Percentiles rank a stretch among this genome's conserved stretches.
Evolutionary conservation across 2,888 invertebrate species (phyloP).

Genomic region (Sialis lutaria): DNA sequence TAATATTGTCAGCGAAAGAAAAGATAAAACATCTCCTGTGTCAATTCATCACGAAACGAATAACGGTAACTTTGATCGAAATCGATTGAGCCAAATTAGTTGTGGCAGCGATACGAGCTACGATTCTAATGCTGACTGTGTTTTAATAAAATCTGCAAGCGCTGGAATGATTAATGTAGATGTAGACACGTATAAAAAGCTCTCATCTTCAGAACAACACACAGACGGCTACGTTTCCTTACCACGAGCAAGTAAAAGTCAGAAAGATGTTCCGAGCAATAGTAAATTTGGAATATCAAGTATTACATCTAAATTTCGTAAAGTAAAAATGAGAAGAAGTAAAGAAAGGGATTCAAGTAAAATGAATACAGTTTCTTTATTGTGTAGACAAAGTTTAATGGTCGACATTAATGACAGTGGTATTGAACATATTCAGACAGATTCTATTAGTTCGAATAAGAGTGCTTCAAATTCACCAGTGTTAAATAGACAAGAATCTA

Average conservation of each 20-base stretch:
- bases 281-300: conserved; percentile 31
- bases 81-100: conserved; percentile 39
- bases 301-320: conserved; percentile 40
- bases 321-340: conserved; percentile 30
- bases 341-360: conserved; percentile 21
- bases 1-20: background rate
- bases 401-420: conserved; percentile 32
- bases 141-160: conserved; percentile 53
- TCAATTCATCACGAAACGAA: background rate
- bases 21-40: background rate
- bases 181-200: conserved; percentile 37
- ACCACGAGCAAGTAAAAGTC: conserved; percentile 23
- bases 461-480: conserved; percentile 13
- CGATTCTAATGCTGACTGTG: conserved; percentile 23
- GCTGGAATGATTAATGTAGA: conserved; percentile 63
- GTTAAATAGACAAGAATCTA: conserved; percentile 13
- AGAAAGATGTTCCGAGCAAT: conserved; percentile 19
- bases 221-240: conserved; percentile 32
- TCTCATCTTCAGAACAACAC: conserved; percentile 26
- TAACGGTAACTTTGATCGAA: conserved; percentile 11
- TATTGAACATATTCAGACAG: conserved; percentile 5
- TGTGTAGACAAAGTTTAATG: conserved; percentile 59
- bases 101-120: conserved; percentile 39
- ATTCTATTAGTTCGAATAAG: conserved; percentile 8
- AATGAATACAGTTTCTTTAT: conserved; percentile 44